These are phyloP conservation scores for Antrozous pallidus DNA, from an alignment of 2,797 vertebrate species.

Conservation along the genomic window DNA sequence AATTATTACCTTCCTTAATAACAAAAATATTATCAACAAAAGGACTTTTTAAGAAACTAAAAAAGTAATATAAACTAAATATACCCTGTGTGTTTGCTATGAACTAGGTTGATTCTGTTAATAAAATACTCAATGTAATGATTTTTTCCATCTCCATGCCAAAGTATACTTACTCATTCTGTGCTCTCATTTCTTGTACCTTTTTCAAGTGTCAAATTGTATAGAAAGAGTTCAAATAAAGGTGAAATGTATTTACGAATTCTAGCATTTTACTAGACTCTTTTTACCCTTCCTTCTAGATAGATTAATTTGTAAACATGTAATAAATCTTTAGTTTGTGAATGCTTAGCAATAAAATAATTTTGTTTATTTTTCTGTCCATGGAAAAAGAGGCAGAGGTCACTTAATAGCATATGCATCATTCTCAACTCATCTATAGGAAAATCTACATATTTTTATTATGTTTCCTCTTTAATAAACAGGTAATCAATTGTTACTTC, in stretches of 20 bases:
- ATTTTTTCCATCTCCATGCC: background rate
- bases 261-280: background rate
- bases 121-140: background rate
- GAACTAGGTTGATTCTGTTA: background rate
- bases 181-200: background rate
- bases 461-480: background rate
- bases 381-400: slow-evolving; percentile 11
- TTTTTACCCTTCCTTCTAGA: background rate
- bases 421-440: background rate
- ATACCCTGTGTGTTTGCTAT: background rate
- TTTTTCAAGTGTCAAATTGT: background rate
- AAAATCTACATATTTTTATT: background rate
- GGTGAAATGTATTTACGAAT: background rate
- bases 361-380: background rate
- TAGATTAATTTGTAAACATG: background rate
- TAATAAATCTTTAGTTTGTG: background rate
- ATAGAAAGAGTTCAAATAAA: slow-evolving; percentile 10
- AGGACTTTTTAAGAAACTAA: background rate
- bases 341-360: slow-evolving; percentile 43
- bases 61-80: background rate
- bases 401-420: background rate
- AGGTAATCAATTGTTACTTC: background rate
- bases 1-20: slow-evolving; percentile 7
- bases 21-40: background rate
- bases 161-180: background rate